A percentile compares a stretch with the other conserved stretches of the same genome.
phyloP scores from a whole-genome alignment of 2,888 invertebrate genomes.

The Cerceris ruficornis region DNA sequence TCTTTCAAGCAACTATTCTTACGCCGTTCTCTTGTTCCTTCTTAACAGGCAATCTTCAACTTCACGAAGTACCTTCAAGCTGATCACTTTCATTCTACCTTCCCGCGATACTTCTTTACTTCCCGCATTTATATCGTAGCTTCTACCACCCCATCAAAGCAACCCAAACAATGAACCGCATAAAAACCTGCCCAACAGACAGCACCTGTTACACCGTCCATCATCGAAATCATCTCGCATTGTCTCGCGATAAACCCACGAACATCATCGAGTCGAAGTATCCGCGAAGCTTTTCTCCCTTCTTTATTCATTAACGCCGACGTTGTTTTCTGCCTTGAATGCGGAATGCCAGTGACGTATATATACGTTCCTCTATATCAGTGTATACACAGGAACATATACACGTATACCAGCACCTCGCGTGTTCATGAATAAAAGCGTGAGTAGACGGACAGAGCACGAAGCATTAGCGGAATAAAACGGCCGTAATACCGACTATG shows the following conservation, averaged over 20 bases:
- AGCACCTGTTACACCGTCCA: not conserved
- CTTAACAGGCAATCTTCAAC: too few species aligned
- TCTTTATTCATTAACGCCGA: conserved; percentile 47
- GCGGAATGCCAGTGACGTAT: conserved; percentile 24
- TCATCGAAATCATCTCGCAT: not conserved
- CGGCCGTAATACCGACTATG: conserved; percentile 64
- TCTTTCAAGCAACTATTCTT: too few species aligned
- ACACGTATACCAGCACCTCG: conserved; percentile 32
- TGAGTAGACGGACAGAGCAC: conserved; percentile 60
- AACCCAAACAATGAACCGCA: too few species aligned
- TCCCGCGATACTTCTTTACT: too few species aligned
- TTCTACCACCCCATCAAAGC: too few species aligned
- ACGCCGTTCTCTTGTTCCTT: too few species aligned
- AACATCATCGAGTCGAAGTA: conserved; percentile 13
- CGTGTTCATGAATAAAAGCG: conserved; percentile 66
- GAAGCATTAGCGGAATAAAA: conserved; percentile 66
- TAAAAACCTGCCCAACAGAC: too few species aligned
- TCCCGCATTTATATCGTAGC: too few species aligned
- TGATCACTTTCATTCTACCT: too few species aligned
- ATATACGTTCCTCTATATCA: not conserved
- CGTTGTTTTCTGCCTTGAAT: conserved; percentile 34
- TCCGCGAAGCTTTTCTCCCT: conserved; percentile 15
- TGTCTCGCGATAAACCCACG: not conserved
- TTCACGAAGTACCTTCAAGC: too few species aligned
- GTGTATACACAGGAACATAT: conserved; percentile 9